Percentiles rank a stretch among this genome's conserved stretches.
These are phyloP conservation scores for Agonum fuliginosum DNA, from an alignment of 2,888 invertebrate species.

Conservation along the genomic window DNA sequence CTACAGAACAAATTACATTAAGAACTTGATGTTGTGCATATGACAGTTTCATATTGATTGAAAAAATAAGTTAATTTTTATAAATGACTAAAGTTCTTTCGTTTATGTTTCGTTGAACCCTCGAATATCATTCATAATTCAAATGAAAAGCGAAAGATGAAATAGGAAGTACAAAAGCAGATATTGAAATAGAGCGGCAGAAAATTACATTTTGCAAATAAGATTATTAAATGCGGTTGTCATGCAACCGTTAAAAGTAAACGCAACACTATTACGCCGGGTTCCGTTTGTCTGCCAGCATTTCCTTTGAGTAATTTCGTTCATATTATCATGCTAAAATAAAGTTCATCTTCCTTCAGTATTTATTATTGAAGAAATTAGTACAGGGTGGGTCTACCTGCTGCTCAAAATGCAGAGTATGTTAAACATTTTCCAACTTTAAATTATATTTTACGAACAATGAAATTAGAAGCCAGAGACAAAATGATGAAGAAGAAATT, in stretches of 20 bases:
- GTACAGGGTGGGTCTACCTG: constrained; percentile 13
- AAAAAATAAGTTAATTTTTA: constrained; percentile 56
- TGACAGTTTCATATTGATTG: constrained; percentile 58
- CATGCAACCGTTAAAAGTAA: constrained; percentile 18
- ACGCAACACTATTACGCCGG: constrained; percentile 1
- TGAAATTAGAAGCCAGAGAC: constrained; percentile 34
- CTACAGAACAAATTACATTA: constrained; percentile 43
- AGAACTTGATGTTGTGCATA: constrained; percentile 50
- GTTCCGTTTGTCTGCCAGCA: background rate
- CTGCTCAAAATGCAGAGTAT: constrained; percentile 43
- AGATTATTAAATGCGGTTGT: constrained; percentile 31
- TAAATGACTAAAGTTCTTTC: constrained; percentile 44
- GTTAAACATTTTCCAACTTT: constrained; percentile 53
- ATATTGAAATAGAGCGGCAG: constrained; percentile 29
- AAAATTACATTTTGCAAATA: constrained; percentile 34
- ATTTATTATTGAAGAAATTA: constrained; percentile 50
- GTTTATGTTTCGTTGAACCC: background rate
- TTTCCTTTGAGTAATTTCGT: constrained; percentile 32
- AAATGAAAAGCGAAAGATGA: constrained; percentile 10
- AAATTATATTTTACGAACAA: constrained; percentile 49
- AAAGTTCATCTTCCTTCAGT: constrained; percentile 29
- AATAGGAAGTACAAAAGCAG: constrained; percentile 2
- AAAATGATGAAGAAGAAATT: constrained; percentile 47
- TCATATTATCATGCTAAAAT: constrained; percentile 52
- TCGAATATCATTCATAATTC: constrained; percentile 10